A percentile compares a stretch with the other conserved stretches of the same genome.
Evolutionary conservation across 2,888 invertebrate genomes (phyloP).

Genomic region (Trichopria drosophilae): DNA sequence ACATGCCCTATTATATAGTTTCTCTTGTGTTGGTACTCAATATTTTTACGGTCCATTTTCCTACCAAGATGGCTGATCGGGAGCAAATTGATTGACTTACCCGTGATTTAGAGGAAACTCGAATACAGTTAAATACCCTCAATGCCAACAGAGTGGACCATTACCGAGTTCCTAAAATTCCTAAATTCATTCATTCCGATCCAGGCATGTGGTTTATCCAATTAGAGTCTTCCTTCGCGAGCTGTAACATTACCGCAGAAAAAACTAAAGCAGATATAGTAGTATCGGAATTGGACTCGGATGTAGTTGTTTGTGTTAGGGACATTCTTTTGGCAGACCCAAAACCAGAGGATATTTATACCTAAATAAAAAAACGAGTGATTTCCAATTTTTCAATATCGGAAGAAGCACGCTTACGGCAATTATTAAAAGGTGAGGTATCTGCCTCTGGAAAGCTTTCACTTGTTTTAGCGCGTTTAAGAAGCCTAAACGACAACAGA

Average conservation of each 20-base stretch:
- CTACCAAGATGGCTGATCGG: too few species aligned
- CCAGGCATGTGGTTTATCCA: conserved; percentile 1
- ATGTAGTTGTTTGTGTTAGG: too few species aligned
- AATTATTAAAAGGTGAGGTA: conserved; percentile 4
- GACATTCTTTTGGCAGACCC: neutral
- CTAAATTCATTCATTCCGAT: neutral
- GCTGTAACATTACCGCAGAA: neutral
- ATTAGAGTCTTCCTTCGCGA: neutral
- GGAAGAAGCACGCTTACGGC: too few species aligned
- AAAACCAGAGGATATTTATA: neutral
- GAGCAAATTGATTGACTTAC: too few species aligned
- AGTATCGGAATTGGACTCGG: neutral
- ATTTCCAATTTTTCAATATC: too few species aligned
- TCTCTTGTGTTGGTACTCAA: too few species aligned
- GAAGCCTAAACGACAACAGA: neutral
- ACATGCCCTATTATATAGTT: too few species aligned
- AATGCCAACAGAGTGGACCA: neutral
- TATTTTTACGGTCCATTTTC: too few species aligned
- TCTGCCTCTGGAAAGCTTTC: conserved; percentile 5
- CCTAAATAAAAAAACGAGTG: neutral
- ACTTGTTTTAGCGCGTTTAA: conserved; percentile 1
- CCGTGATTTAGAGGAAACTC: too few species aligned
- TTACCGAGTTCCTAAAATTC: too few species aligned
- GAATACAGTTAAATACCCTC: too few species aligned
- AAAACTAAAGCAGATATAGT: neutral